A percentile compares a stretch with the other conserved stretches of the same genome.
Evolutionary conservation across 2,888 invertebrate genomes (phyloP).

Genomic region (Pyrrhia umbra): DNA sequence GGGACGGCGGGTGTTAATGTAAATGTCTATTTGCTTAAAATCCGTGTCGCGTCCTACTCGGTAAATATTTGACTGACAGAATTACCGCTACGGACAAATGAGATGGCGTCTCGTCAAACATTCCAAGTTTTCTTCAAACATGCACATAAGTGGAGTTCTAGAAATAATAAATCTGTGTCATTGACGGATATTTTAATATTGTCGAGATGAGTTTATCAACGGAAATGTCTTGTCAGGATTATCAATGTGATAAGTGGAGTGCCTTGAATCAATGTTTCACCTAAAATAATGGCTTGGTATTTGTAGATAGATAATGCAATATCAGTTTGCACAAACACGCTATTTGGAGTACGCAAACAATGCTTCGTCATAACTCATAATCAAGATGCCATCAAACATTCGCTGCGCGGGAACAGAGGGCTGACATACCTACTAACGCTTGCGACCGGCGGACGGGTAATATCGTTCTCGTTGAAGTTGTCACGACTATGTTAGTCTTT

Average conservation of each 20-base stretch:
- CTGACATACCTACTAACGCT: slow-evolving; percentile 56
- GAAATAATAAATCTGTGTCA: slow-evolving; percentile 69
- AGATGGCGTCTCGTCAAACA: slow-evolving; percentile 79
- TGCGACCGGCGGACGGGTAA: slow-evolving; percentile 32
- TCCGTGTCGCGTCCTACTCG: slow-evolving; percentile 88
- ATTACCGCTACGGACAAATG: slow-evolving; percentile 88
- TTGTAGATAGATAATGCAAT: slow-evolving; percentile 78
- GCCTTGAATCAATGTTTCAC: slow-evolving; percentile 85
- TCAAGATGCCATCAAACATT: slow-evolving; percentile 77
- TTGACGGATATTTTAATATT: slow-evolving; percentile 63
- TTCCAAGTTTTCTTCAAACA: slow-evolving; percentile 78
- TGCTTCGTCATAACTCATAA: slow-evolving; percentile 82
- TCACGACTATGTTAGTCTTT: too few species aligned
- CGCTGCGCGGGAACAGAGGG: slow-evolving; percentile 52
- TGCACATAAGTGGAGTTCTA: slow-evolving; percentile 57
- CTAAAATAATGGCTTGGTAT: slow-evolving; percentile 84
- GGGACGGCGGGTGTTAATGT: slow-evolving; percentile 81
- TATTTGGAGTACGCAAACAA: slow-evolving; percentile 87
- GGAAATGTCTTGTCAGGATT: slow-evolving; percentile 77
- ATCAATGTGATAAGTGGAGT: slow-evolving; percentile 79
- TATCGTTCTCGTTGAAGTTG: too few species aligned
- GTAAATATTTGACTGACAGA: slow-evolving; percentile 87
- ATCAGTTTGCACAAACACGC: slow-evolving; percentile 82
- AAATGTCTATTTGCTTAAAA: slow-evolving; percentile 87
- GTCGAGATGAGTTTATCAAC: slow-evolving; percentile 67